These are phyloP conservation scores for Odiellus spinosus DNA, from an alignment of 2,888 invertebrate genomes.

Conservation along the genomic window DNA sequence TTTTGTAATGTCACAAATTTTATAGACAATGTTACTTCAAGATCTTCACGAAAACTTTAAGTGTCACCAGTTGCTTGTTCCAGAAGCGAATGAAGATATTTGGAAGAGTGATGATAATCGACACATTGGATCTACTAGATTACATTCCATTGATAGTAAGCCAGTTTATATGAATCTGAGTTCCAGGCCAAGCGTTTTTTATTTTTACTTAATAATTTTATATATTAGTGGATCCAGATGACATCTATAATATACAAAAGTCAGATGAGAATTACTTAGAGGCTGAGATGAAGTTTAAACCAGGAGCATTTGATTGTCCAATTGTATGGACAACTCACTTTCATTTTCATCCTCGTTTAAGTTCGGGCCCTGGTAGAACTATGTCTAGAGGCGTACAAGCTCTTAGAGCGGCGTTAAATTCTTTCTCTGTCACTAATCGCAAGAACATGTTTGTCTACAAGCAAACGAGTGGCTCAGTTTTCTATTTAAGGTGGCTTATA, in stretches of 20 bases:
- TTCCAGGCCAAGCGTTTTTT: too few relatives aligned
- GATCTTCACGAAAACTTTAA: slow-evolving; percentile 46
- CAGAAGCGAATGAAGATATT: slow-evolving; percentile 41
- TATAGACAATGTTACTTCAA: slow-evolving; percentile 47
- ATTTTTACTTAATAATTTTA: too few relatives aligned
- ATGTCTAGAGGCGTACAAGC: slow-evolving; percentile 32
- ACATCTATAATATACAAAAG: too few relatives aligned
- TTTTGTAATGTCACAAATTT: slow-evolving; percentile 2
- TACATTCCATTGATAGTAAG: too few relatives aligned
- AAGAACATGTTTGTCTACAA: slow-evolving; percentile 60
- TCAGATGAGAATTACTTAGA: slow-evolving; percentile 26
- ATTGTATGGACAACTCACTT: slow-evolving; percentile 56
- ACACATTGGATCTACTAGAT: too few relatives aligned
- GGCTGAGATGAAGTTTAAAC: slow-evolving; percentile 36
- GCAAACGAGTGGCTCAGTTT: slow-evolving; percentile 45
- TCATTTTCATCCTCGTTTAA: slow-evolving; percentile 49
- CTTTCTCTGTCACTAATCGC: slow-evolving; percentile 52
- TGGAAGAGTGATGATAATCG: slow-evolving; percentile 24
- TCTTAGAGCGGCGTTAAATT: slow-evolving; percentile 45
- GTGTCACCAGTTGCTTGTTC: slow-evolving; percentile 49
- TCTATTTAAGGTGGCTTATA: slow-evolving; percentile 34
- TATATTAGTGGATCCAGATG: too few relatives aligned
- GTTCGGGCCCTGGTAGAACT: slow-evolving; percentile 27
- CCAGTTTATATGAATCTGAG: too few relatives aligned
- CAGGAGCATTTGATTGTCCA: slow-evolving; percentile 55